phyloP scores from a whole-genome alignment of 1,140 invertebrate genomes.

The Aphis gossypii region DNA sequence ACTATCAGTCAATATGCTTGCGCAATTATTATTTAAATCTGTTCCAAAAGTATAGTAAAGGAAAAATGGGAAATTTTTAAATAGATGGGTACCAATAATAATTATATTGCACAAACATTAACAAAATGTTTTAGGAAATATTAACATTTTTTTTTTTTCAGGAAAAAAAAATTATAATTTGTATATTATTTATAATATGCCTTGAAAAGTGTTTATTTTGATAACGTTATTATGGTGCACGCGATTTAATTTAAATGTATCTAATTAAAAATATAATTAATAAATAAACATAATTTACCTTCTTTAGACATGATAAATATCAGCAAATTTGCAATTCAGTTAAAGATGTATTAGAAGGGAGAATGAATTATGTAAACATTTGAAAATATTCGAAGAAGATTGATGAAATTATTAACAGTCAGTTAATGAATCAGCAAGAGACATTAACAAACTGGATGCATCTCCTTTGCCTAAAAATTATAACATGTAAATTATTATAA shows the following conservation, averaged over 20 bases:
- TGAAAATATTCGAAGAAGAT: conserved; percentile 54
- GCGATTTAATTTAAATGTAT: conserved; percentile 57
- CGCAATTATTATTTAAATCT: conserved; percentile 57
- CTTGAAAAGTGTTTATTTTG: conserved; percentile 47
- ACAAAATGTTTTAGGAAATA: conserved; percentile 56
- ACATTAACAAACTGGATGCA: conserved; percentile 58
- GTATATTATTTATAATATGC: conserved; percentile 49
- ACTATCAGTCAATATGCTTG: conserved; percentile 58
- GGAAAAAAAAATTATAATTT: conserved; percentile 55
- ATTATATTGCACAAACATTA: conserved; percentile 58
- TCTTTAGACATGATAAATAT: conserved; percentile 55
- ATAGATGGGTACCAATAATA: conserved; percentile 52
- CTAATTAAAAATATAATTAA: conserved; percentile 58
- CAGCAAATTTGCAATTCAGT: conserved; percentile 48
- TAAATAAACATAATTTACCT: conserved; percentile 58
- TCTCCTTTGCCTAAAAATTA: conserved; percentile 55
- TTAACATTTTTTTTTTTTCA: conserved; percentile 37
- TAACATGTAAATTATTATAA: conserved; percentile 51
- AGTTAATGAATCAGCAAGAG: conserved; percentile 57
- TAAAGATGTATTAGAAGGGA: conserved; percentile 55
- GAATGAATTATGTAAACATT: conserved; percentile 51
- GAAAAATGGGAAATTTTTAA: conserved; percentile 36
- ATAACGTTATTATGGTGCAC: conserved; percentile 55
- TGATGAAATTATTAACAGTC: conserved; percentile 57
- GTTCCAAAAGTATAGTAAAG: conserved; percentile 49